Conservation (phyloP, 2,113 vertebrate species). For the Amazona guildingii region DNA sequence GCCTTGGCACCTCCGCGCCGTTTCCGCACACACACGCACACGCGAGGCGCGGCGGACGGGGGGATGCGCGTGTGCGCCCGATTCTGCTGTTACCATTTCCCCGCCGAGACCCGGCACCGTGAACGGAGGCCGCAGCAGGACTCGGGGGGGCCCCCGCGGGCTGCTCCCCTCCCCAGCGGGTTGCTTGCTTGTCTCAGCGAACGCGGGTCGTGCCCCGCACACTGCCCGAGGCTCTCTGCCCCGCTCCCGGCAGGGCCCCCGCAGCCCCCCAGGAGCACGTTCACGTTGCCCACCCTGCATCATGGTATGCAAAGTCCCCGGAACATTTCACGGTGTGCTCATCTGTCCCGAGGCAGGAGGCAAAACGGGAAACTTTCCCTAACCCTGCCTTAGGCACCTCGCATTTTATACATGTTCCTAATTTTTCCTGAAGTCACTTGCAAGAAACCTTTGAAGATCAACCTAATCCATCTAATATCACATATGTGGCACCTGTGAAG, state of each 20-base stretch:
- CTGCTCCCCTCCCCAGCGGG: too few species aligned
- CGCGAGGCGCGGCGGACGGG: not conserved
- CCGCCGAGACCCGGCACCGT: not conserved
- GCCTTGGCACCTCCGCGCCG: not conserved
- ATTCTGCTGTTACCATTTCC: not conserved
- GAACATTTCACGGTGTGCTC: too few species aligned
- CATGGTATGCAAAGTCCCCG: rapidly evolving
- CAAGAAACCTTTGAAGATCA: not conserved
- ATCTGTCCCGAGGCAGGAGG: not conserved
- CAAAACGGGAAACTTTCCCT: not conserved
- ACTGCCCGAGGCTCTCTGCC: not conserved
- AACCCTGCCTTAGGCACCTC: not conserved
- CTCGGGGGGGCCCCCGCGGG: not conserved
- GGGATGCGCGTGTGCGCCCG: not conserved
- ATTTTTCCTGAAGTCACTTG: not conserved
- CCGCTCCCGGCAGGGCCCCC: not conserved
- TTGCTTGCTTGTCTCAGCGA: not conserved
- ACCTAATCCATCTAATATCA: not conserved
- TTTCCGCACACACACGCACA: not conserved
- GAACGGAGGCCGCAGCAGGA: not conserved
- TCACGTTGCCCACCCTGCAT: not conserved
- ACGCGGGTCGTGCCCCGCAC: too few species aligned
- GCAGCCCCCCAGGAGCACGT: rapidly evolving
- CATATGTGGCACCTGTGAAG: not conserved
- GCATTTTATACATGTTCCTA: not conserved